Percentiles rank a stretch among this genome's conserved stretches.
Conservation (phyloP, 1,140 invertebrate species). For the Tetranychus cinnabarinus region DNA sequence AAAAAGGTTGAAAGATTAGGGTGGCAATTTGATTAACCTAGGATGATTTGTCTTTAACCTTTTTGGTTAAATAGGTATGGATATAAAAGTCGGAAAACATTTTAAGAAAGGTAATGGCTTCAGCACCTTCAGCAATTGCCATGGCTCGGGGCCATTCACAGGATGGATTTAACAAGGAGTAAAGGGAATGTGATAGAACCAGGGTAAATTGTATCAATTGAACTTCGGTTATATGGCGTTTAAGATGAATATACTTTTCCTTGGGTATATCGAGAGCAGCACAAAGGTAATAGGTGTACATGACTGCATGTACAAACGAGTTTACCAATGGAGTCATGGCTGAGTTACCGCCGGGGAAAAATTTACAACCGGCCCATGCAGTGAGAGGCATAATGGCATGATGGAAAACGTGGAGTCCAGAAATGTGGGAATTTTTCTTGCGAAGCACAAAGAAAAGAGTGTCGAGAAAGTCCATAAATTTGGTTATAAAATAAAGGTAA, state of each 20-base stretch:
- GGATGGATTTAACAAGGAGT: not conserved
- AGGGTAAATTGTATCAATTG: slow-evolving; percentile 22
- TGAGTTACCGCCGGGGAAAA: not conserved
- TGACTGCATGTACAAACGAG: slow-evolving; percentile 31
- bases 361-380: slow-evolving; percentile 9
- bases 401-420: slow-evolving; percentile 26
- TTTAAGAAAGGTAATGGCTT: not conserved
- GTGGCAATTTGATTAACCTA: no score
- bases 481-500: slow-evolving; percentile 27
- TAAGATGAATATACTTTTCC: slow-evolving; percentile 23
- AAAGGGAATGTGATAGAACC: not conserved
- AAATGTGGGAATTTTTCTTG: slow-evolving; percentile 25
- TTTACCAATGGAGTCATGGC: slow-evolving; percentile 40
- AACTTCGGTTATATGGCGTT: slow-evolving; percentile 26
- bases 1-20: no score
- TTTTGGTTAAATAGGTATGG: not conserved
- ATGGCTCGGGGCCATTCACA: not conserved
- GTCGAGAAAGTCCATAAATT: slow-evolving; percentile 24
- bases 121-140: not conserved
- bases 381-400: slow-evolving; percentile 19
- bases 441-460: slow-evolving; percentile 25
- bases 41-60: not conserved
- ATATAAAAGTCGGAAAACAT: not conserved
- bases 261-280: slow-evolving; percentile 28
- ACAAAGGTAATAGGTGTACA: slow-evolving; percentile 21